Evolutionary conservation across 2,888 invertebrate genomes (phyloP).

Genomic region (Trichopoda pennipes): DNA sequence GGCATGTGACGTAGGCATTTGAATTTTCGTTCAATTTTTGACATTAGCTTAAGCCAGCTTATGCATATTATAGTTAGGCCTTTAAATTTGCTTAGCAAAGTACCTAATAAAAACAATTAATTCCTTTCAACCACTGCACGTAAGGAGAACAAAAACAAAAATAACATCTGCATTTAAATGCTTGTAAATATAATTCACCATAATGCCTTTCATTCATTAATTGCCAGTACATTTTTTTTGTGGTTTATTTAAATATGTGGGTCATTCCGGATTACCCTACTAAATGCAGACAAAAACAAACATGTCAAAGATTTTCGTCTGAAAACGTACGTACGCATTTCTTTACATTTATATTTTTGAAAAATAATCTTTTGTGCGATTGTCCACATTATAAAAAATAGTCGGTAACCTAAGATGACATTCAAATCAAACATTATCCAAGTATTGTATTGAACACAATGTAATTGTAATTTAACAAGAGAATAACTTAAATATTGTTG

Average conservation of each 20-base stretch:
- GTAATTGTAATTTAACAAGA: constrained; percentile 57
- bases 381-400: constrained; percentile 38
- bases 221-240: constrained; percentile 44
- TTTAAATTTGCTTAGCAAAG: no score
- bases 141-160: neutral
- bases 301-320: constrained; percentile 18
- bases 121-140: neutral
- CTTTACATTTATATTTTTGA: constrained; percentile 35
- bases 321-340: constrained; percentile 20
- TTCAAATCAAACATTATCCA: constrained; percentile 52
- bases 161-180: constrained; percentile 19
- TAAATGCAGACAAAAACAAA: constrained; percentile 20
- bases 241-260: constrained; percentile 34
- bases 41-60: no score
- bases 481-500: constrained; percentile 49
- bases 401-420: constrained; percentile 59
- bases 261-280: constrained; percentile 38
- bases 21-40: no score
- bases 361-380: constrained; percentile 20
- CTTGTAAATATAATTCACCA: constrained; percentile 25
- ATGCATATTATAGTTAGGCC: no score
- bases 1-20: no score
- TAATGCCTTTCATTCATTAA: constrained; percentile 46
- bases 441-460: constrained; percentile 37
- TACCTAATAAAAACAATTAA: neutral